Conservation (phyloP, 2,113 vertebrate genomes). For the Triplophysa siluroides region DNA sequence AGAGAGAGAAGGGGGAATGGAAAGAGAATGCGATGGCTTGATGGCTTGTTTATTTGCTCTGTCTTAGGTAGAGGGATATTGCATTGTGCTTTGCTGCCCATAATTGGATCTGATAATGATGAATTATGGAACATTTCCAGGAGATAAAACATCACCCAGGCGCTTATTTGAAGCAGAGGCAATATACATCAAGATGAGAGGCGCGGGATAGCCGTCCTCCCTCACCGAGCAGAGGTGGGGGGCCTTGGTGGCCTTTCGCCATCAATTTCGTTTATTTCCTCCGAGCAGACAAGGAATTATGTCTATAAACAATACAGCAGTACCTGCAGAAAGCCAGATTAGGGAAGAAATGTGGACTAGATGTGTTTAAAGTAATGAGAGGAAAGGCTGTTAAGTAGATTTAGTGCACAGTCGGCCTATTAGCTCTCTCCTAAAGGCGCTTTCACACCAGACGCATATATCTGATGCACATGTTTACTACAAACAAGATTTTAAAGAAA, state of each 20-base stretch:
- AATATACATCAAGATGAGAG: constrained; percentile 52
- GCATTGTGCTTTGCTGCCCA: constrained; percentile 54
- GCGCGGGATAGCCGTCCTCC: constrained; percentile 46
- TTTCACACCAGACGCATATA: too few species aligned
- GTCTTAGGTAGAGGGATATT: constrained; percentile 58
- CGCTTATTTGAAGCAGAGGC: constrained; percentile 53
- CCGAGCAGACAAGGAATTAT: constrained; percentile 51
- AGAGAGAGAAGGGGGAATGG: constrained; percentile 37
- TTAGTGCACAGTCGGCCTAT: constrained; percentile 18
- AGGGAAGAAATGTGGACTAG: constrained; percentile 42
- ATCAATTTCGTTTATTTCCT: constrained; percentile 67
- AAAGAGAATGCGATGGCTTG: constrained; percentile 28
- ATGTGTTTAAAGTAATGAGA: constrained; percentile 50
- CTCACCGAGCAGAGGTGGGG: constrained; percentile 36
- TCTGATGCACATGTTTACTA: too few species aligned
- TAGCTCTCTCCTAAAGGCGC: neutral
- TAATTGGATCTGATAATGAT: constrained; percentile 65
- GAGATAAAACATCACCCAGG: constrained; percentile 57
- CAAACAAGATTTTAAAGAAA: too few species aligned
- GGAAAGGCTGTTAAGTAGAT: constrained; percentile 42
- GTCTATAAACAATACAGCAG: constrained; percentile 56
- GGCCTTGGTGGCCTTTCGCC: constrained; percentile 48
- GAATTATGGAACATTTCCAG: constrained; percentile 65
- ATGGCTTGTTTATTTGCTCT: constrained; percentile 64
- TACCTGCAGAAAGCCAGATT: constrained; percentile 63